Evolutionary conservation across 2,113 vertebrate genomes (phyloP), one percentile per base, ranked within the genome.

Genomic region (Aegotheles bennettii): DNA sequence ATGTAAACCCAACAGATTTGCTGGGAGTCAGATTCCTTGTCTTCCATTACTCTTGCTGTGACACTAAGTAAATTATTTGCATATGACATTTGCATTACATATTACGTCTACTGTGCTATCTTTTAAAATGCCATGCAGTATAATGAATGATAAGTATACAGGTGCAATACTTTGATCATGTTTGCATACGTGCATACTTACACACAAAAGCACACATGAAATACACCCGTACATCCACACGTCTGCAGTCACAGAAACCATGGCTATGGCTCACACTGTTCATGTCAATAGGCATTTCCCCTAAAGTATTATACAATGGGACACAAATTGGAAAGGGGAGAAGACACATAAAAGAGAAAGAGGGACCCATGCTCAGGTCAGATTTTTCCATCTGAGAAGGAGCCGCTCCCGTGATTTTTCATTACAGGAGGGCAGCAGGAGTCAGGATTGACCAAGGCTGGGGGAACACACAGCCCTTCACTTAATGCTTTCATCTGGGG

Each of bases 401-500:
- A 84, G 67, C 14, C 5, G 1, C 29, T 77, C 43, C 13, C 50
- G 17, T 45, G 23, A 7, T 59, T 85, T 85, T 76, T 87, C 61
- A 19, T 53, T 61, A 57, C 14, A 21, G 45, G 28, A 76, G 40
- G 60, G 40, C 51, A 75, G 6, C 14, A 42, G 61, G n/a, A 65
- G 48, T 17, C 21, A 87, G 45, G 38, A 63, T 47, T 42, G 47
- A 60, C 25, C 23, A 63, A 38, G 42, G 45, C 0, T 3, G 20
- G 17, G 14, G 29, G 33, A 69, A 69, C 38, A 19, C 0, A 1
- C 29, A 93, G n/a, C 42, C 23, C 38, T 63, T 48, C 35, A 16
- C 14, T 36, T 54, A 31, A 6, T 0, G 0, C 50, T 48, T 76
- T 83, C 29, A 24, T 1, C 1, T 6, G 7, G 31, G 40, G 7